Base-by-base conservation (phyloP, 2,888 invertebrate genomes). In the Nebria salina region DNA sequence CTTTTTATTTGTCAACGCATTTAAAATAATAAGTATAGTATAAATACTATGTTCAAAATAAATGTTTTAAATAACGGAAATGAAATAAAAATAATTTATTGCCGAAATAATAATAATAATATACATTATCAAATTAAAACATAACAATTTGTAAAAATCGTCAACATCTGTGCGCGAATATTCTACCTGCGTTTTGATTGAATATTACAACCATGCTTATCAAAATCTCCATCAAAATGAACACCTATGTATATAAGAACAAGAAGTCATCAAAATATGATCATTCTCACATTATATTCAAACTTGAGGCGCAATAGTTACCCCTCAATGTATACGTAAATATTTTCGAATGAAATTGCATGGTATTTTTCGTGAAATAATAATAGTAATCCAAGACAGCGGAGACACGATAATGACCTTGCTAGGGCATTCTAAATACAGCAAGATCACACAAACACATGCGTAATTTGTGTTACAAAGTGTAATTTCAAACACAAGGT, bases 301-400 rank as follows among this genome's bases (percentile, higher is more conserved):
- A 13, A 11, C 54, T 54, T 13, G 7, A 54, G 54, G 54, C 54
- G 54, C 13, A 8, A 54, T 54, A 54, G 54, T 54, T 54, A 54
- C 8, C 54, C 54, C 54, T 79, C 68, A 75, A 70, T 72, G 54
- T 13, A 15, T 26, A 73, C 42, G 72, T 72, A 81, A 81, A 81
- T 81, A 81, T 81, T 81, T 81, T 81, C 54, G 80, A 81, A 81
- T 72, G 76, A 81, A 76, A 81, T 81, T 81, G 81, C 81, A 81
- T 72, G 73, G 43, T 72, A 65, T 81, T 72, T 81, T 81, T 81
- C 72, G 26, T 54, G 54, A 25, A n/a, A 42, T 81, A 81, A 81
- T 81, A 76, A 81, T 73, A 76, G 81, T 81, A 76, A 81, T 81
- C 66, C 8, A 65, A 43, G n/a, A n/a, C 81, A 64, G 15, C 70